Evolutionary conservation across 2,113 vertebrate genomes (phyloP).

Genomic region (Cacatua alba): DNA sequence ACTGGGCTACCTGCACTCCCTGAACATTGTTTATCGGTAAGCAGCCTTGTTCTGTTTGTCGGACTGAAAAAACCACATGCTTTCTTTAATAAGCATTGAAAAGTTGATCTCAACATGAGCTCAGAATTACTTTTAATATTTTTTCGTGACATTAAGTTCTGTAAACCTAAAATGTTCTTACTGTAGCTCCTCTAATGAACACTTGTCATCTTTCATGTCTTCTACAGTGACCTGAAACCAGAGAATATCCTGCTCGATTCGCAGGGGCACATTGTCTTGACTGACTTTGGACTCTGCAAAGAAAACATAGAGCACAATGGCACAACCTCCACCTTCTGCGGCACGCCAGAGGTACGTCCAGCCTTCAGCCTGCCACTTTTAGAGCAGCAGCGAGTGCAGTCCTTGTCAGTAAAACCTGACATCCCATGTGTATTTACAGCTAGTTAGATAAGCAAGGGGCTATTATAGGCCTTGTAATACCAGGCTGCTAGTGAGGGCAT

Average conservation of each 20-base stretch:
- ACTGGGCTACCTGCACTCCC: constrained; percentile 94
- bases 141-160: not conserved
- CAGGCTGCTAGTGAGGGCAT: not conserved
- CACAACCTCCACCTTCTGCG: constrained; percentile 97
- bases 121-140: not conserved
- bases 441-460: not conserved
- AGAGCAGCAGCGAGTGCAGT: not conserved
- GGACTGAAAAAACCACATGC: fast-evolving
- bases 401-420: not conserved
- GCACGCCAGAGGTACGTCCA: constrained; percentile 91
- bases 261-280: constrained; percentile 96
- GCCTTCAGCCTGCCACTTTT: not conserved
- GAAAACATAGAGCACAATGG: constrained; percentile 98
- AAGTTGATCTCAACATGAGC: not conserved
- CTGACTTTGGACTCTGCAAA: constrained; percentile 98
- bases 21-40: constrained; percentile 96
- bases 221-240: constrained; percentile 90
- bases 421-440: not conserved
- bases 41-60: not conserved
- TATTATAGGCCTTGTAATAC: not conserved
- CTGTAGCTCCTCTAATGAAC: not conserved
- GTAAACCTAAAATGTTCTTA: not conserved
- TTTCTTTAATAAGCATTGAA: not conserved
- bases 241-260: constrained; percentile 98
- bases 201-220: not conserved